phyloP scores from a whole-genome alignment of 1,140 invertebrate species.

The Rhopalosiphum padi region DNA sequence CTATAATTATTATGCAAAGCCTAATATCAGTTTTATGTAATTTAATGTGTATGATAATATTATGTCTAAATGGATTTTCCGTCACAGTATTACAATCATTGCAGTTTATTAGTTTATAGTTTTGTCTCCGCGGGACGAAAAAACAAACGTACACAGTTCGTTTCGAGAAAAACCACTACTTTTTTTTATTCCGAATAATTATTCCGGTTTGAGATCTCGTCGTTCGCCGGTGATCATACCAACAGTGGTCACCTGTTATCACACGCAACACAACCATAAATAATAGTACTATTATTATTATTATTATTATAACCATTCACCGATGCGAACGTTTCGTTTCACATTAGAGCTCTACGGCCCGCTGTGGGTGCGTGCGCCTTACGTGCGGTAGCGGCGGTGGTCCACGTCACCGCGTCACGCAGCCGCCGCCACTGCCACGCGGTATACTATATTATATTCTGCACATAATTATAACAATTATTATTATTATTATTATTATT shows the following conservation, averaged over 20 bases:
- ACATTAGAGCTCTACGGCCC: neutral
- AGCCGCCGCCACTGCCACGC: neutral
- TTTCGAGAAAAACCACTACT: neutral
- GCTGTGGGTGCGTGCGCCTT: neutral
- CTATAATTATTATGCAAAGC: too few species aligned
- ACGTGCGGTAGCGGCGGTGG: neutral
- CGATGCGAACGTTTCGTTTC: slow-evolving; percentile 12
- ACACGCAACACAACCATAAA: neutral
- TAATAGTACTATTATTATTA: neutral
- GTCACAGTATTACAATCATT: too few species aligned
- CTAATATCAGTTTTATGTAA: too few species aligned
- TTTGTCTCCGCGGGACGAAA: too few species aligned
- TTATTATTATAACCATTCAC: neutral
- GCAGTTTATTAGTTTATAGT: too few species aligned
- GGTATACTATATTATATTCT: neutral
- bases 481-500: neutral
- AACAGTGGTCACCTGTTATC: neutral
- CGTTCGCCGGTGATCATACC: too few species aligned
- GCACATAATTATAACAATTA: neutral
- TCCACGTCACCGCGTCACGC: neutral
- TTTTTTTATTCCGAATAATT: too few species aligned
- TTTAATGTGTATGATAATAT: too few species aligned
- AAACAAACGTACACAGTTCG: too few species aligned
- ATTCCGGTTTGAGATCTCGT: neutral
- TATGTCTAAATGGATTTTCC: too few species aligned